Conservation (phyloP, 2,113 vertebrate species). For the Haplochromis burtoni region DNA sequence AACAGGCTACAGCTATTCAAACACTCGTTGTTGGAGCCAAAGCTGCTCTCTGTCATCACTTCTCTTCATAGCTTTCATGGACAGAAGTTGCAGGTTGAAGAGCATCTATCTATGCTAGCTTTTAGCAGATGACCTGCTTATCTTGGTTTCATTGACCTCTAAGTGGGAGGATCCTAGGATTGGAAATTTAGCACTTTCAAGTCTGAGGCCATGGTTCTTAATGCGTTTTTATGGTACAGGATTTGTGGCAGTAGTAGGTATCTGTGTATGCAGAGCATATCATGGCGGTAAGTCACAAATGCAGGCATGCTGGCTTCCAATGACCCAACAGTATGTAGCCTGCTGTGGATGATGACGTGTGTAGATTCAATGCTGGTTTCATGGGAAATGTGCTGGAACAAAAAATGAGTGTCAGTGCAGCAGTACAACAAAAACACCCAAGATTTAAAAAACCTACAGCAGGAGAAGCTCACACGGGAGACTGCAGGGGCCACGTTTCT, state of each 20-base stretch:
- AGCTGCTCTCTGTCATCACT: not conserved
- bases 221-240: not conserved
- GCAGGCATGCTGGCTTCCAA: not conserved
- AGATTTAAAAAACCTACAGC: not conserved
- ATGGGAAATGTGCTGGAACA: not conserved
- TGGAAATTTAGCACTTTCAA: not conserved
- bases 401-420: accelerated
- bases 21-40: not conserved
- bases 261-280: not conserved
- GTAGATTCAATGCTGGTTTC: not conserved
- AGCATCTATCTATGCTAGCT: not conserved
- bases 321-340: not conserved
- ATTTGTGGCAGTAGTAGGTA: not conserved
- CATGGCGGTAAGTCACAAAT: not conserved
- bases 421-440: not conserved
- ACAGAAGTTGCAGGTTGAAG: not conserved
- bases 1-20: not conserved
- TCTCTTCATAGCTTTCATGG: not conserved
- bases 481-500: not conserved
- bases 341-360: not conserved
- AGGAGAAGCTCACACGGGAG: not conserved
- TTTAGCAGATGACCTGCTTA: not conserved
- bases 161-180: not conserved
- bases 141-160: not conserved
- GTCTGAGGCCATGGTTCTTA: not conserved